A percentile compares a stretch with the other conserved stretches of the same genome.
Conservation (phyloP, 2,113 vertebrate genomes). For the Pteronura brasiliensis region DNA sequence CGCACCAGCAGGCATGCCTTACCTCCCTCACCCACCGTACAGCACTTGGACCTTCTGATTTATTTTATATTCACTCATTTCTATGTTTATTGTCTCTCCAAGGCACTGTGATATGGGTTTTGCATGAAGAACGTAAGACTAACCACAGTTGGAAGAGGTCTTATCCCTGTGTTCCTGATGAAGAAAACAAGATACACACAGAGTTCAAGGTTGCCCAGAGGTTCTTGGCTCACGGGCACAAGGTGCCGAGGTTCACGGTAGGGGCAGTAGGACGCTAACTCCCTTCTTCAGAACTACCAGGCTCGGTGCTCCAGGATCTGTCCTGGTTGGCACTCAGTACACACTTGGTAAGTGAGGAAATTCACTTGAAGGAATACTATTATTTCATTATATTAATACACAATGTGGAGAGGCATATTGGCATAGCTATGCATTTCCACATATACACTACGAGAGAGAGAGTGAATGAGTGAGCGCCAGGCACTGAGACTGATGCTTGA, state of each 20-base stretch:
- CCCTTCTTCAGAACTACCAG: accelerated
- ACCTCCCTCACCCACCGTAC: no score
- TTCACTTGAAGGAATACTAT: neutral
- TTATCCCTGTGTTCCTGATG: accelerated
- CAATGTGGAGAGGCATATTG: neutral
- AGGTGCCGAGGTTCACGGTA: neutral
- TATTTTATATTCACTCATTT: neutral
- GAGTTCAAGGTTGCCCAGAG: neutral
- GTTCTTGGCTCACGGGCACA: accelerated
- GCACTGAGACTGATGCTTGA: neutral
- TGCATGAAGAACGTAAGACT: neutral
- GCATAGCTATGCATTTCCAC: neutral
- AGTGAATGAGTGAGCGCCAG: neutral
- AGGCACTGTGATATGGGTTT: neutral
- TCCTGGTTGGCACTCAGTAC: neutral
- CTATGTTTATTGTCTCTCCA: neutral
- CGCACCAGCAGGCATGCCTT: neutral
- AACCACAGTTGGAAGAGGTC: neutral
- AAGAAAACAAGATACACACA: neutral
- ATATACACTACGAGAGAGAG: neutral
- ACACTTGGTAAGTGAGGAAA: neutral
- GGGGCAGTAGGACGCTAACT: neutral
- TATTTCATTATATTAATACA: neutral
- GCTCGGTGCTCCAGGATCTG: neutral
- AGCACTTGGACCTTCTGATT: neutral